Percentiles rank a stretch among this genome's conserved stretches.
Evolutionary conservation across 1,140 invertebrate genomes (phyloP).

Genomic region (Triops cancriformis): DNA sequence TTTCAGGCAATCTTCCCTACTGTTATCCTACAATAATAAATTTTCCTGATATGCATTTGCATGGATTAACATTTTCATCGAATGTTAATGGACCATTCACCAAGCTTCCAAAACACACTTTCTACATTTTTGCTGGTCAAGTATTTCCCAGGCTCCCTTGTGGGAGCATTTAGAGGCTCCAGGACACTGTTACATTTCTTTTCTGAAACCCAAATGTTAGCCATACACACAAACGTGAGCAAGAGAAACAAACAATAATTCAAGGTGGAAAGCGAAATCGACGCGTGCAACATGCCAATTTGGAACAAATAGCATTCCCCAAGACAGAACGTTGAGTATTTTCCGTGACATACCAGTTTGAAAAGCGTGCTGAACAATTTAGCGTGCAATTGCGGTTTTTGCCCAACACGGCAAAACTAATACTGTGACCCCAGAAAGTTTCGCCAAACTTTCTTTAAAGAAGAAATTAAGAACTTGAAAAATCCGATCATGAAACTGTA

Average conservation of each 20-base stretch:
- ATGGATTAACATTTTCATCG: neutral
- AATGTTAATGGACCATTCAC: neutral
- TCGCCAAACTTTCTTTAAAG: neutral
- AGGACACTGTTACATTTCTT: too few species aligned
- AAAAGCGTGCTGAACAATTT: neutral
- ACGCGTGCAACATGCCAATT: neutral
- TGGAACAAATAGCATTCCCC: neutral
- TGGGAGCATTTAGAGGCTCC: too few species aligned
- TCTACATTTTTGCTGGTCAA: neutral
- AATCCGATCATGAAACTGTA: neutral
- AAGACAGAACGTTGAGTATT: neutral
- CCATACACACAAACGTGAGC: too few species aligned
- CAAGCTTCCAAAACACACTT: neutral
- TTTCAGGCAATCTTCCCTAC: neutral
- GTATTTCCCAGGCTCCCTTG: too few species aligned
- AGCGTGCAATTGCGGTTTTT: too few species aligned
- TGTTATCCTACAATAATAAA: neutral
- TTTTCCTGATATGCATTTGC: slow-evolving; percentile 7
- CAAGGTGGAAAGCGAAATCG: neutral
- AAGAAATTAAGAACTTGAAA: neutral
- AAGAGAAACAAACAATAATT: neutral
- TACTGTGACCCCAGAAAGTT: too few species aligned
- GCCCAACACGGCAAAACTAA: too few species aligned
- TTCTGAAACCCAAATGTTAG: too few species aligned
- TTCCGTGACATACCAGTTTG: neutral